phyloP scores from a whole-genome alignment of 2,113 vertebrate genomes.

The Microcebus murinus region DNA sequence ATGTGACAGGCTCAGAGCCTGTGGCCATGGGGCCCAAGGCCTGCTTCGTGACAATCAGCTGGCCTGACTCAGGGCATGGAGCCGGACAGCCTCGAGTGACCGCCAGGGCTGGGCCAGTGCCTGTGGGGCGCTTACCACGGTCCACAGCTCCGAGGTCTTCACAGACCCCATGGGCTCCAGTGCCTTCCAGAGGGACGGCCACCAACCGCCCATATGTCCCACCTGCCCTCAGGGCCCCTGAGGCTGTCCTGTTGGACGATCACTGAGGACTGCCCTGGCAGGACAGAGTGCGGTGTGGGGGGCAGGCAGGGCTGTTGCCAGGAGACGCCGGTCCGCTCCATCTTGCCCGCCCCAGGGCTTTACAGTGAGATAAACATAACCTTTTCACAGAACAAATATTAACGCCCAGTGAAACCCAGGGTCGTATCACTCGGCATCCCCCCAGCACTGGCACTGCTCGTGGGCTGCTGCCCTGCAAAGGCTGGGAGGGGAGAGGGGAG shows the following conservation, averaged over 20 bases:
- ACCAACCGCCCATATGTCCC: neutral
- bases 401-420: neutral
- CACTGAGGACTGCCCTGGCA: neutral
- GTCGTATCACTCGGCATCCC: neutral
- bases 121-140: neutral
- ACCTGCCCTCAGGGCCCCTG: neutral
- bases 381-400: neutral
- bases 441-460: neutral
- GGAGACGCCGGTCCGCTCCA: neutral
- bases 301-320: neutral
- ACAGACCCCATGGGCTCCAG: neutral
- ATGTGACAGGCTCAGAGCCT: neutral
- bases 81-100: neutral
- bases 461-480: neutral
- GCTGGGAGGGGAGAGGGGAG: neutral
- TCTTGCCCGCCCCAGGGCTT: too few relatives aligned
- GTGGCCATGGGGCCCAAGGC: neutral
- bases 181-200: neutral
- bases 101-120: neutral
- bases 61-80: fast-evolving
- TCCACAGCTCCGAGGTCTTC: neutral
- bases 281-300: neutral
- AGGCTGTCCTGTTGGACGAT: neutral
- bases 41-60: fast-evolving
- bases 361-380: neutral